Base-by-base conservation (phyloP, 1,140 invertebrate genomes). In the Scaptomyza hsui region DNA sequence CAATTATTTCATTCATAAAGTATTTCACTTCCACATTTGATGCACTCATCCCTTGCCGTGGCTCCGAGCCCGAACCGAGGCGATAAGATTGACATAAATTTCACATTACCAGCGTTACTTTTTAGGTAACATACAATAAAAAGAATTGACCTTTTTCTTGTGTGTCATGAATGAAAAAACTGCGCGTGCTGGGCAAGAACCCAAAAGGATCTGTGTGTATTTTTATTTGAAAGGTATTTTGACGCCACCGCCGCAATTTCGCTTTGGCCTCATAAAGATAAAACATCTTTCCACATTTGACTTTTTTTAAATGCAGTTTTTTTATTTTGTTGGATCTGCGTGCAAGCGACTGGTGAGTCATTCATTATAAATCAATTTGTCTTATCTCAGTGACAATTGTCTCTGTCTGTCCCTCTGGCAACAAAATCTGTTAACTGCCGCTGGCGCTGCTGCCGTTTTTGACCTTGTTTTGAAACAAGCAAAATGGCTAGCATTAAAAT, bases 31-130 rank as follows among this genome's bases (percentile, higher is more conserved):
- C 78, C 56, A 47, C 55, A 37, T 60, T 60, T 60, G 47, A 67
- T 44, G 72, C 18, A 32, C 64, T 29, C 64, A 77, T 73, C 52
- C 57, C 72, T 37, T 42, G 42, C 18, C 18, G 2, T 45, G 21
- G 49, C 76, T 18, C 44, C 41, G 47, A 47, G 39, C 55, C 59
- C 24, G 57, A 73, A 52, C 59, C 65, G 42, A 75, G 75, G 78
- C 80, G 82, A 86, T 86, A 86, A 86, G 78, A 78, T 86, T 89
- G 74, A 86, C 82, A 88, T 78, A 86, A 78, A 82, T 86, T 86
- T 78, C 75, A 78, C 82, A 86, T 86, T 86, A 80, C 73, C 64
- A 53, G 45, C 57, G 55, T 61, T 57, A 29, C 26, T 67, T 48
- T 42, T 80, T 75, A 68, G 76, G 76, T 53, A 62, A 55, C 35